phyloP scores from a whole-genome alignment of 2,888 invertebrate genomes.

The Ophioninae sp. region DNA sequence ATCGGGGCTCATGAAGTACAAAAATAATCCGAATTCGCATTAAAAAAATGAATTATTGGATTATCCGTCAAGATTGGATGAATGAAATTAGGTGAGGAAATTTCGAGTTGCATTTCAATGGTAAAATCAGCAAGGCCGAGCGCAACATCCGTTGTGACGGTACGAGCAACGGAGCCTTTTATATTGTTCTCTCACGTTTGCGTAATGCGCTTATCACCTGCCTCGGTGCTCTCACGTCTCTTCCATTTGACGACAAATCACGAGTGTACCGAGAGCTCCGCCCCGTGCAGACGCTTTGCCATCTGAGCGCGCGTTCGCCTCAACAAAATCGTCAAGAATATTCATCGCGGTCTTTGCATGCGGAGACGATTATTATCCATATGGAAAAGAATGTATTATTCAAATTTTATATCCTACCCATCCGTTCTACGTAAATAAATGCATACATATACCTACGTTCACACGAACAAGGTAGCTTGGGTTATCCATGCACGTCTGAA shows the following conservation, averaged over 20 bases:
- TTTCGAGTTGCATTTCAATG: not conserved
- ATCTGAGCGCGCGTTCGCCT: constrained; percentile 9
- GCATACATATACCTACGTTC: not conserved
- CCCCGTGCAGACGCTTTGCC: not conserved
- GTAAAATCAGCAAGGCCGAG: not conserved
- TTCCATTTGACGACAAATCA: constrained; percentile 23
- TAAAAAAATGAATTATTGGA: not conserved
- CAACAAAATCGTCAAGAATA: constrained; percentile 54
- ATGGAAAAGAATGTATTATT: constrained; percentile 35
- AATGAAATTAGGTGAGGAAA: not conserved
- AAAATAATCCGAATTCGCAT: not conserved
- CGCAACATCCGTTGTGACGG: constrained; percentile 9
- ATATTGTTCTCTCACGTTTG: not conserved
- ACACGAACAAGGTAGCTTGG: too few relatives aligned
- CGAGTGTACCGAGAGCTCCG: not conserved
- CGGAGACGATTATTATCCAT: constrained; percentile 47
- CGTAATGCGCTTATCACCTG: constrained; percentile 24
- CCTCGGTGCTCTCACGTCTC: constrained; percentile 24
- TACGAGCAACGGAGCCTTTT: constrained; percentile 1
- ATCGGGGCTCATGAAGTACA: not conserved
- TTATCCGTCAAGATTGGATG: not conserved
- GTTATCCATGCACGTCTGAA: too few relatives aligned
- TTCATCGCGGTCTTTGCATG: constrained; percentile 52
- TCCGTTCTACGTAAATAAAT: constrained; percentile 2
- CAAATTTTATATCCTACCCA: constrained; percentile 12